Evolutionary conservation across 92 coral and sea anemone species (phyloP).

Genomic region (Siderastrea radians): DNA sequence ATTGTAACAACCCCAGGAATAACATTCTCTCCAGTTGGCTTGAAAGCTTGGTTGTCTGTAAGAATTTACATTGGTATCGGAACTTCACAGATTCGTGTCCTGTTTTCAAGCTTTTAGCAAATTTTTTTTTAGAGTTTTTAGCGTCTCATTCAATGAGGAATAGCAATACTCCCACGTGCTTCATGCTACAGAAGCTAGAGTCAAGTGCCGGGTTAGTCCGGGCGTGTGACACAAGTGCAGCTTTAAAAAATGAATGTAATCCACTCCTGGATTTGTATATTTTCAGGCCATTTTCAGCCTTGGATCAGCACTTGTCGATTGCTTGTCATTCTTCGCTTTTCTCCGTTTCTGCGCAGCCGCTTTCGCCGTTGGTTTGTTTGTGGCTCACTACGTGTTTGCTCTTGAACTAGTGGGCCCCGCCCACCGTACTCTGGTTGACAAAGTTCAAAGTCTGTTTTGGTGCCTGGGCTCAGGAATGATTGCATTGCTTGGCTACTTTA

Average conservation of each 20-base stretch:
- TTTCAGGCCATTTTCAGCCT: conserved; percentile 54
- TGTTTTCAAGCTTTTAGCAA: too few relatives aligned
- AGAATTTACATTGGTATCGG: too few relatives aligned
- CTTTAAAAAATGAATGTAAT: neutral
- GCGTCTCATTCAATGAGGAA: too few relatives aligned
- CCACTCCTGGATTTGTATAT: neutral
- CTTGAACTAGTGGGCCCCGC: conserved; percentile 72
- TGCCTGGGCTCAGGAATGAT: conserved; percentile 51
- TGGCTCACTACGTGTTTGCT: conserved; percentile 64
- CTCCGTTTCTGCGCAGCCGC: conserved; percentile 66
- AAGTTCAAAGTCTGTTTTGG: conserved; percentile 70
- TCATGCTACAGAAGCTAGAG: too few relatives aligned
- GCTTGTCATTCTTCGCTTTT: conserved; percentile 67
- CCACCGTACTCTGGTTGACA: conserved; percentile 70
- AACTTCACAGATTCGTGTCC: too few relatives aligned
- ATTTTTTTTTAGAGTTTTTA: too few relatives aligned
- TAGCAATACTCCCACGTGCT: too few relatives aligned
- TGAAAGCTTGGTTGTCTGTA: too few relatives aligned
- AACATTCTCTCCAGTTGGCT: too few relatives aligned
- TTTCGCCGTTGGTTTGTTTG: conserved; percentile 58
- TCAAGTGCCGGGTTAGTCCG: too few relatives aligned
- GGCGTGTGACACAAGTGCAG: too few relatives aligned
- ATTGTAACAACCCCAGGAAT: too few relatives aligned
- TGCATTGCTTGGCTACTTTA: conserved; percentile 58
- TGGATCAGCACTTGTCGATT: conserved; percentile 64